A percentile compares a stretch with the other conserved stretches of the same genome.
phyloP scores from a whole-genome alignment of 2,797 vertebrate genomes.

The Sebastolobus altivelis region DNA sequence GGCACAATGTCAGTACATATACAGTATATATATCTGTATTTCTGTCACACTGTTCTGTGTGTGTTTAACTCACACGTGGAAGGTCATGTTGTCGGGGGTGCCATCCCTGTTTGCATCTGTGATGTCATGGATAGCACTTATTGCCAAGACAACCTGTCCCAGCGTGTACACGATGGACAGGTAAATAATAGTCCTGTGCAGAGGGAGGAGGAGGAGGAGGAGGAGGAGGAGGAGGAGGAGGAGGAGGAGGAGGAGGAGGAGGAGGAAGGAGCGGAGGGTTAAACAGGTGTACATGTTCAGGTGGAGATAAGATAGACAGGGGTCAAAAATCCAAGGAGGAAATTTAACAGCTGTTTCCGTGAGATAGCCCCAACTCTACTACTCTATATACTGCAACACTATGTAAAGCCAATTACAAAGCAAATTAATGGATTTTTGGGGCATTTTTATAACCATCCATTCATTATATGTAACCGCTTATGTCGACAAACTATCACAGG shows the following conservation, averaged over 20 bases:
- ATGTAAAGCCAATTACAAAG: neutral
- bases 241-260: neutral
- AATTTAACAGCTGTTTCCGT: constrained; percentile 3
- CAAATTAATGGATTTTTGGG: no score
- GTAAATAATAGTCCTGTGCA: constrained; percentile 91
- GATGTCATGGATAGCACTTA: constrained; percentile 91
- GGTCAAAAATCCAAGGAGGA: constrained; percentile 36
- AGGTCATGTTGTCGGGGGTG: constrained; percentile 67
- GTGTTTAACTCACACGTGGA: constrained; percentile 89
- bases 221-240: neutral
- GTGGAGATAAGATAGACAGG: constrained; percentile 31
- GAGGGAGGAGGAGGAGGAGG: constrained; percentile 19
- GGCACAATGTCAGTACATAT: neutral
- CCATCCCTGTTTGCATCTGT: constrained; percentile 84
- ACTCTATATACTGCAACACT: no score
- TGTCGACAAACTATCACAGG: no score
- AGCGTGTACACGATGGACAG: constrained; percentile 91
- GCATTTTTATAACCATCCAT: no score
- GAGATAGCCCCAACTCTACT: neutral
- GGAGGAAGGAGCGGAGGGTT: neutral
- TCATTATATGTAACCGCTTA: no score
- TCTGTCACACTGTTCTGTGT: rapidly evolving
- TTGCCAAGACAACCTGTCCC: constrained; percentile 87
- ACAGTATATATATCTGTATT: no score
- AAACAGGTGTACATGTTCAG: neutral